A percentile compares a stretch with the other conserved stretches of the same genome.
Conservation (phyloP, 2,797 vertebrate genomes). For the Brachymystax lenok region DNA sequence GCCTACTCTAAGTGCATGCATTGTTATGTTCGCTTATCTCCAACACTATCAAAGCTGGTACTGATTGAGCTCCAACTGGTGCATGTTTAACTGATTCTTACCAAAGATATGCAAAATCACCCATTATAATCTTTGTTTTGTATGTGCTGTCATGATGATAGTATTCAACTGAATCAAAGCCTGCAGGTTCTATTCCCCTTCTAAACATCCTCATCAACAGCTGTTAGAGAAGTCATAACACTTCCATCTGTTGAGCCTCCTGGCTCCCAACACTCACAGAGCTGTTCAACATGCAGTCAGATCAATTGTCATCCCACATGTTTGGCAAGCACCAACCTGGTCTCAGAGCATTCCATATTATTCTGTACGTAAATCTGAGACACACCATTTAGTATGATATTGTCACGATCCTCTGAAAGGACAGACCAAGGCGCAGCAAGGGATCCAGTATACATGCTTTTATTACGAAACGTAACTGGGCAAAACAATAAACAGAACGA, state of each 20-base stretch:
- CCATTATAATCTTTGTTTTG: neutral
- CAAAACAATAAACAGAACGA: no score
- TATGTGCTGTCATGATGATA: neutral
- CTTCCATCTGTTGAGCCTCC: constrained; percentile 18
- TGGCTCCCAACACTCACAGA: constrained; percentile 13
- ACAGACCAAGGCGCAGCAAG: no score
- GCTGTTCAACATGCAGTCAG: constrained; percentile 22
- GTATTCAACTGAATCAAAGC: constrained; percentile 4
- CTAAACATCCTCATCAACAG: constrained; percentile 10
- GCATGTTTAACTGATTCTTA: neutral
- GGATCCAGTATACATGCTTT: no score
- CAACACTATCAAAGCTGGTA: neutral
- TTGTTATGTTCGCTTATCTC: neutral
- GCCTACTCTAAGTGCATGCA: neutral
- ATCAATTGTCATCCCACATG: constrained; percentile 34
- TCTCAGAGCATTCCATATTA: no score
- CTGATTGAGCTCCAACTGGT: neutral
- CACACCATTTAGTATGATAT: no score
- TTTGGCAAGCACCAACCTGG: constrained; percentile 18
- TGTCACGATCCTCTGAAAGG: no score
- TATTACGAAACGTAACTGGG: no score
- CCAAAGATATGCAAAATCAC: neutral
- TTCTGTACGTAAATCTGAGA: no score
- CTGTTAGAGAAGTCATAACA: constrained; percentile 41
- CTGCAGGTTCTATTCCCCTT: constrained; percentile 16